These are phyloP conservation scores for Plotosus lineatus DNA, from an alignment of 2,113 vertebrate species.

Conservation along the genomic window DNA sequence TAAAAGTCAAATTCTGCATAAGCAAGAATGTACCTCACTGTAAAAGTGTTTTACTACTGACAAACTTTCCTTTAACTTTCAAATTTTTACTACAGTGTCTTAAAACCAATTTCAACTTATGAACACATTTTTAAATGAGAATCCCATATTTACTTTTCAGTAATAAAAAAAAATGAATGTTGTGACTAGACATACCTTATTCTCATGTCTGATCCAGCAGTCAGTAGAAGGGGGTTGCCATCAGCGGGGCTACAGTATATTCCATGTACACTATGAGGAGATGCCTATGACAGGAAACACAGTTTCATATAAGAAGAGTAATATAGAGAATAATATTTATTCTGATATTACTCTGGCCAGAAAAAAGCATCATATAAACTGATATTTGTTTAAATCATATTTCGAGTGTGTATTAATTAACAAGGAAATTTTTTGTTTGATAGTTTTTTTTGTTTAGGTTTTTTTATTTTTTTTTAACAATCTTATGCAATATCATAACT, in stretches of 20 bases:
- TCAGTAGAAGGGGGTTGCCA: conserved; percentile 94
- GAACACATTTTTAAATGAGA: not conserved
- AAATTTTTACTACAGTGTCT: not conserved
- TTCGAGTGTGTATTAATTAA: too few species aligned
- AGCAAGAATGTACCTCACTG: not conserved
- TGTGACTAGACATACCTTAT: conserved; percentile 79
- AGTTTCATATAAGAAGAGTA: not conserved
- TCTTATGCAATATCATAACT: too few species aligned
- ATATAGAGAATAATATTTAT: not conserved
- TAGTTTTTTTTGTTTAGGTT: too few species aligned
- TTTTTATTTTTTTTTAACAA: too few species aligned
- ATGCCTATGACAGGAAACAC: conserved; percentile 74
- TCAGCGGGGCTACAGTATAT: conserved; percentile 97
- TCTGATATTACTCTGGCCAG: too few species aligned
- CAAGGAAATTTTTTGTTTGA: too few species aligned
- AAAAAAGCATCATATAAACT: too few species aligned
- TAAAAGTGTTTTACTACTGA: not conserved
- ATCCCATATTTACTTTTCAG: not conserved
- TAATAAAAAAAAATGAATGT: not conserved
- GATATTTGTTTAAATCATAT: too few species aligned
- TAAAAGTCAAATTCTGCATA: not conserved
- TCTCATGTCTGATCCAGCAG: conserved; percentile 98
- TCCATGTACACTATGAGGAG: conserved; percentile 91
- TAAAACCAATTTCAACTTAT: not conserved
- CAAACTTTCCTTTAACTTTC: too few species aligned